Base-by-base conservation (phyloP, 2,888 invertebrate genomes). In the Drosophila meridiana region DNA sequence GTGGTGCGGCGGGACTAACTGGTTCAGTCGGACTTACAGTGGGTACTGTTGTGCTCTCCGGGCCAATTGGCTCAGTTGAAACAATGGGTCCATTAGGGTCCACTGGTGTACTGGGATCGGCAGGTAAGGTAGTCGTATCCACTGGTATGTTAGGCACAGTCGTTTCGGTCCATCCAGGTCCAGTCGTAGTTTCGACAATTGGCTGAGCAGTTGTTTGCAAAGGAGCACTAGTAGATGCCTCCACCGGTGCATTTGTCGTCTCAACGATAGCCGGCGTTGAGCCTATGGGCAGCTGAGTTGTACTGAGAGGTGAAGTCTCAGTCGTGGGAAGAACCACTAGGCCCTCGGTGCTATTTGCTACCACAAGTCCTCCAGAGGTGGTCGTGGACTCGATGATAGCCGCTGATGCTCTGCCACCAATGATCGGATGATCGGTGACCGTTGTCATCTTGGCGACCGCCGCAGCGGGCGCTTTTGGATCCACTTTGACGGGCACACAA, bases 401-500 rank as follows among this genome's bases (percentile, higher is more conserved):
- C 0, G 73, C 76, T n/a, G 76, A 73, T 1, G 8, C 38, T 0
- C 78, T 73, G 9, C 68, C 73, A 20, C 55, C 59, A 4, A 14
- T 20, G 14, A 58, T 47, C 4, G 80, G 75, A n/a, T 57, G 74
- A 45, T 84, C 76, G n/a, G 77, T 82, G 13, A 80, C 66, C 20
- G 85, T 85, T 6, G 80, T 83, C 86, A 85, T 83, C 62, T 85
- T 85, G 50, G 76, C 86, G 4, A 69, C 63, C 50, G 83, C 56
- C 5, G 82, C 82, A 6, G 74, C 69, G 0, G 72, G 57, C 0
- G 67, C 69, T 48, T 62, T 73, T 0, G 32, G 62, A 20, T 66
- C 67, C 4, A 82, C 73, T 50, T 87, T 92, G 2, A 91, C 36
- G 0, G 90, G 81, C 14, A 90, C 81, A 69, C 93, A 93, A 53